Evolutionary conservation across 2,113 vertebrate genomes (phyloP), one percentile per base, ranked within the genome.

Genomic region (Callipepla squamata): DNA sequence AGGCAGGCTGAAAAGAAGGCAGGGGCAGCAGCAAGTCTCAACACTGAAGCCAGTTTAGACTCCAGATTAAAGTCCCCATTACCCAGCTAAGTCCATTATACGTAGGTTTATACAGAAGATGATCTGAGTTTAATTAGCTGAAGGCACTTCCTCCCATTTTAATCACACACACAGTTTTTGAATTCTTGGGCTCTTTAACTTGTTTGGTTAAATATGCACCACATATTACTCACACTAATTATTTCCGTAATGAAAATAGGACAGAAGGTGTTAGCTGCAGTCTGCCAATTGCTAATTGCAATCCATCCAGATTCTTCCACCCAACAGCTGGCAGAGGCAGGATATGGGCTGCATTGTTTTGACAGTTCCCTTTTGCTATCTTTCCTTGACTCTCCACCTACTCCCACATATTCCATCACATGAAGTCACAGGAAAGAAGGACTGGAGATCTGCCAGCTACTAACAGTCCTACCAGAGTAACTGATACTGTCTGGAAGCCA

Each of bases 371-470:
- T 92, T 87, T 82, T 50, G 18, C 62, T 45, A 9, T 57, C 67
- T 62, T 80, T 34, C 66, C 78, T 82, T 76, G 51, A 66, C 20
- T 75, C 66, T 79, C 78, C 58, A 44, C 58, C 45, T 77, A 66
- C 79, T 91, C 45, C 72, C 59, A 85, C 26, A 50, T 79, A 10
- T 89, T 73, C 62, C 85, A 91, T 45, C 76, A 73, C 65, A 87
- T 40, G 25, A 87, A 78, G 40, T 32, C 34, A 81, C 69, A 84
- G 57, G 40, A 63, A 85, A 84, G 36, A 6, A 75, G 30, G 34
- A 44, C 70, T 92, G 80, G 81, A 94, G 30, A 55, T 65, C 9
- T 87, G 74, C 69, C 66, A 92, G 70, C 47, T 80, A 40, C 66
- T 75, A 79, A n/a, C n/a, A 91, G 78, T 7, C 44, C 44, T 72